Percentiles rank a stretch among this genome's conserved stretches.
phyloP scores from a whole-genome alignment of 2,113 vertebrate genomes.

The Istiophorus platypterus region DNA sequence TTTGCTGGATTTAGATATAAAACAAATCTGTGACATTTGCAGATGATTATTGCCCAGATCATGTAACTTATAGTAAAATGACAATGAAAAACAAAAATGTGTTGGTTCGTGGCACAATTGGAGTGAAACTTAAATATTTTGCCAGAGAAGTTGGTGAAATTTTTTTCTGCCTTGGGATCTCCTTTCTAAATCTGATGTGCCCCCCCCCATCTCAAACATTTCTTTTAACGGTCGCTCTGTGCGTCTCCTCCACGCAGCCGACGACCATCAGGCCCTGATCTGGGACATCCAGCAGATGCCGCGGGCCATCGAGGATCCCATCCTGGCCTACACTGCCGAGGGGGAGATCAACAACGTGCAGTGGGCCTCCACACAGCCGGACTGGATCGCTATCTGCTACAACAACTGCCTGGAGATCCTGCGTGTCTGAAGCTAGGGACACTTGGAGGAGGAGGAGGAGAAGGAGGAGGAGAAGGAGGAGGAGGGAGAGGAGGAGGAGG shows the following conservation, averaged over 20 bases:
- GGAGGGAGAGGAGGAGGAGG: not conserved
- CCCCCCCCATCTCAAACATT: not conserved
- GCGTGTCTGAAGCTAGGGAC: slow-evolving; percentile 87
- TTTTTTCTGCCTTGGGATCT: too few species aligned
- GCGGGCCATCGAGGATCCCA: slow-evolving; percentile 97
- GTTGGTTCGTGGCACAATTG: too few species aligned
- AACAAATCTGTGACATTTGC: too few species aligned
- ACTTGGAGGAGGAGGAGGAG: not conserved
- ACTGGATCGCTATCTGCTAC: slow-evolving; percentile 99
- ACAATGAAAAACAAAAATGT: too few species aligned
- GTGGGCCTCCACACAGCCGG: slow-evolving; percentile 99
- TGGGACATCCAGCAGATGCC: slow-evolving; percentile 99
- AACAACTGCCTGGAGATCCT: slow-evolving; percentile 99
- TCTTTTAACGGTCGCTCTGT: not conserved
- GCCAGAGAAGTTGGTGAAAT: too few species aligned
- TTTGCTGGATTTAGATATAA: too few species aligned
- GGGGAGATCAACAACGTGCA: slow-evolving; percentile 99
- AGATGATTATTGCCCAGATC: too few species aligned
- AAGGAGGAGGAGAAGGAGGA: not conserved
- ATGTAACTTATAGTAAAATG: too few species aligned
- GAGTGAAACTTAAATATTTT: too few species aligned
- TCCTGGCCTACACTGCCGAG: slow-evolving; percentile 98
- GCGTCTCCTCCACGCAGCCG: slow-evolving; percentile 83
- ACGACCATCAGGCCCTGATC: slow-evolving; percentile 99
- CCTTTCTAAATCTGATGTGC: not conserved